phyloP scores from a whole-genome alignment of 92 coral and sea anemone species.

The Meandrina meandrites region DNA sequence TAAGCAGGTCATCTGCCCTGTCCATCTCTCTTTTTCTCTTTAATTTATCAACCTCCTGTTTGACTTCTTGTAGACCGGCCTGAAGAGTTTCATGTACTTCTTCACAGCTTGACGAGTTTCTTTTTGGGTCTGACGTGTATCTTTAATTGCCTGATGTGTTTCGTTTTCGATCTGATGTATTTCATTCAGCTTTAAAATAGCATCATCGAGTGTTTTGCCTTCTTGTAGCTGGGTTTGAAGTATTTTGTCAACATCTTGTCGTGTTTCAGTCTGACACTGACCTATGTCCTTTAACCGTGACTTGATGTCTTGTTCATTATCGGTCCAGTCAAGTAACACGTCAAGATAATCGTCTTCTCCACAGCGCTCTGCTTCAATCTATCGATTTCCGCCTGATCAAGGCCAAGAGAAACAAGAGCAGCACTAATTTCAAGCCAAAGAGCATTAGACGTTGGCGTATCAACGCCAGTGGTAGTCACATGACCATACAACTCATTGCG shows the following conservation, averaged over 20 bases:
- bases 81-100: background rate
- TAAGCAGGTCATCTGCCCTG: background rate
- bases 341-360: slow-evolving; percentile 17
- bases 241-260: background rate
- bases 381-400: slow-evolving; percentile 47
- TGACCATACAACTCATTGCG: slow-evolving; percentile 10
- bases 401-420: slow-evolving; percentile 54
- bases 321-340: slow-evolving; percentile 11
- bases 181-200: too few species aligned
- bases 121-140: too few species aligned
- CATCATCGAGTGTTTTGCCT: background rate
- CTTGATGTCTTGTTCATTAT: slow-evolving; percentile 26
- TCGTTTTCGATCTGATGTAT: background rate
- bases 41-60: slow-evolving; percentile 21
- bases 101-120: too few species aligned
- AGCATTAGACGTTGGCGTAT: slow-evolving; percentile 10
- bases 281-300: background rate
- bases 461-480: background rate
- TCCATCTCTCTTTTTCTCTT: slow-evolving; percentile 38
- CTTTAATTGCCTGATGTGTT: too few species aligned
- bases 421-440: slow-evolving; percentile 57
- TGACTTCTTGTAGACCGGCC: too few species aligned
- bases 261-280: background rate
- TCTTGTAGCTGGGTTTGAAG: background rate
- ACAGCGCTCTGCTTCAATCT: slow-evolving; percentile 12